Percentiles rank a stretch among this genome's conserved stretches.
Conservation (phyloP, 2,113 vertebrate genomes). For the Hepsetus odoe region DNA sequence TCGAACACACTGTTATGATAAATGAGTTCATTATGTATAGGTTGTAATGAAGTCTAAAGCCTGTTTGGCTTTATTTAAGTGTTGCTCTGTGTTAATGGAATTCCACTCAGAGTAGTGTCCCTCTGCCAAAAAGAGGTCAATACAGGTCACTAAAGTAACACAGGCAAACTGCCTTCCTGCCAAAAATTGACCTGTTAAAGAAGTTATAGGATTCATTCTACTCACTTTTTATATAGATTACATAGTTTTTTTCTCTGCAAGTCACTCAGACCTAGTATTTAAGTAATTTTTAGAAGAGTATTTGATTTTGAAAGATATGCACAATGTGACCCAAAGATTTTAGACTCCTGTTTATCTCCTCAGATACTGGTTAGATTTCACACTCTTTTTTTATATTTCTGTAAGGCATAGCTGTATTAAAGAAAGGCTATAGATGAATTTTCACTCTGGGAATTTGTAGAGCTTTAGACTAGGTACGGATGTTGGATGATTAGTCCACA, state of each 20-base stretch:
- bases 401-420: no score
- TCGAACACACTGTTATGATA: conserved; percentile 58
- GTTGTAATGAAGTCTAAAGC: conserved; percentile 59
- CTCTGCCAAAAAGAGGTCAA: conserved; percentile 54
- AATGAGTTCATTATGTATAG: conserved; percentile 60
- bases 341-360: not conserved
- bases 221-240: not conserved
- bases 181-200: conserved; percentile 29
- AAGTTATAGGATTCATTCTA: conserved; percentile 23
- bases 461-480: no score
- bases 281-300: not conserved
- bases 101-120: conserved; percentile 47
- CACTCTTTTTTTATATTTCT: no score
- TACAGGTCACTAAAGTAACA: conserved; percentile 32
- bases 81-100: conserved; percentile 40
- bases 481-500: no score
- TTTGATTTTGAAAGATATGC: not conserved
- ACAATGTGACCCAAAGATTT: not conserved
- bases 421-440: no score
- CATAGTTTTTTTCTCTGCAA: not conserved
- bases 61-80: conserved; percentile 56
- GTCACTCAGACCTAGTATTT: not conserved
- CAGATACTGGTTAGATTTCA: no score
- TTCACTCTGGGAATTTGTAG: no score
- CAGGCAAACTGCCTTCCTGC: conserved; percentile 10